Base-by-base conservation (phyloP, 2,113 vertebrate genomes). In the Paracyprichromis sp. region DNA sequence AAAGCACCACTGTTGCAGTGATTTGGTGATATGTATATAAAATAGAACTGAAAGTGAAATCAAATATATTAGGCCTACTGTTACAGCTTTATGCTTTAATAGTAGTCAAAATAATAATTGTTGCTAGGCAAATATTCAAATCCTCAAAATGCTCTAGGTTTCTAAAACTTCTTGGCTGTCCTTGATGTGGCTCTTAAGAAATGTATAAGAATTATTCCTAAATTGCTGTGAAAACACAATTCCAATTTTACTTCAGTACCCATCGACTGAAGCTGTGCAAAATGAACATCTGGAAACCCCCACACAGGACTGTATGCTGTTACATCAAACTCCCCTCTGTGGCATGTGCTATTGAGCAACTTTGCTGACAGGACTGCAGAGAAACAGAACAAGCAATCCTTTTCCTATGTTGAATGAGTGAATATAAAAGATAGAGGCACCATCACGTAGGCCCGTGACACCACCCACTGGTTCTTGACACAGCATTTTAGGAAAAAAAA, bases 231-330 rank as follows among this genome's bases (percentile, higher is more conserved):
- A 53, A 73, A 31, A n/a, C 29, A 8, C 11, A 6, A 14, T 40
- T 31, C 11, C 13, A 26, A 4, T 78, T 79, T 26, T 9, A 19
- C 19, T n/a, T 71, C 38, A 31, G 16, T 9, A 13, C 26, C 7
- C 7, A 11, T 17, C 73, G 54, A 45, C 6, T 45, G 21, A 83
- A 38, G 43, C 47, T 31, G 52, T 52, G 9, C 80, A 66, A 59
- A 66, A 76, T 7, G 5, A n/a, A 88, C 80, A 91, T 89, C 85
- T 92, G 90, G 86, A 80, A 66, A 80, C 3, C 29, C 24, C 7
- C 71, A 76, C 45, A 50, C 78, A 86, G 50, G 40, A 4, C 7
- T 12, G 52, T 26, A 31, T 29, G 45, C 1, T 24, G 1, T 50
- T 76, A 19, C 71, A 50, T 50, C 43, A 47, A 78, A 31, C 73